Evolutionary conservation across 2,797 vertebrate species (phyloP).

Genomic region (Cercopithecus diana): DNA sequence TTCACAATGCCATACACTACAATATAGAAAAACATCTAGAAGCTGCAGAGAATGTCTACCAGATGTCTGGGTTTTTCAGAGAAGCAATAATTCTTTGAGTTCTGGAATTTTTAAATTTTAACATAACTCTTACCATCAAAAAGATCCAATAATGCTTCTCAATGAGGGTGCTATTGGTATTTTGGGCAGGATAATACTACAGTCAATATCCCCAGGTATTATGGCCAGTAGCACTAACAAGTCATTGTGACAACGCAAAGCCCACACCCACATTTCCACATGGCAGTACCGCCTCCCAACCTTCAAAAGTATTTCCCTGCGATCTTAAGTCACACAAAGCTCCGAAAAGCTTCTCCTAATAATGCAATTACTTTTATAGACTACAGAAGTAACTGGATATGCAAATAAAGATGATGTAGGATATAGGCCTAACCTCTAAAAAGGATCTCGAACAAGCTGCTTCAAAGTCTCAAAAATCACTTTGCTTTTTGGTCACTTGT

Average conservation of each 20-base stretch:
- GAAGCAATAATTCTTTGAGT: background rate
- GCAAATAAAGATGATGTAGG: background rate
- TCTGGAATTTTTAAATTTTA: constrained; percentile 16
- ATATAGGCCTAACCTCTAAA: background rate
- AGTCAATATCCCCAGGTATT: background rate
- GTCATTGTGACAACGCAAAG: constrained; percentile 41
- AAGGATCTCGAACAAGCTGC: background rate
- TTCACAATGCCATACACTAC: background rate
- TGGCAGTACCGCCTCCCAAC: background rate
- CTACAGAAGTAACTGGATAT: background rate
- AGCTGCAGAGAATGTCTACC: constrained; percentile 13
- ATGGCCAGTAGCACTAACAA: background rate
- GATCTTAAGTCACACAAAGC: background rate
- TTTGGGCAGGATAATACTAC: background rate
- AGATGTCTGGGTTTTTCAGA: constrained; percentile 6
- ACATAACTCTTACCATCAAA: constrained; percentile 45
- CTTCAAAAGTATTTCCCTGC: background rate
- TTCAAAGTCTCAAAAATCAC: background rate
- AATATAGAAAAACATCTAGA: background rate
- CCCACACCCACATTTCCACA: background rate
- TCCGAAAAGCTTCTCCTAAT: background rate
- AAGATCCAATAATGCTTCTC: background rate
- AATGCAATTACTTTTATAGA: background rate
- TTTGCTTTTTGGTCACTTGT: constrained; percentile 8
- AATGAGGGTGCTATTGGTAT: background rate